Base-by-base conservation (phyloP, 2,888 invertebrate genomes). In the Brachyptera risi region DNA sequence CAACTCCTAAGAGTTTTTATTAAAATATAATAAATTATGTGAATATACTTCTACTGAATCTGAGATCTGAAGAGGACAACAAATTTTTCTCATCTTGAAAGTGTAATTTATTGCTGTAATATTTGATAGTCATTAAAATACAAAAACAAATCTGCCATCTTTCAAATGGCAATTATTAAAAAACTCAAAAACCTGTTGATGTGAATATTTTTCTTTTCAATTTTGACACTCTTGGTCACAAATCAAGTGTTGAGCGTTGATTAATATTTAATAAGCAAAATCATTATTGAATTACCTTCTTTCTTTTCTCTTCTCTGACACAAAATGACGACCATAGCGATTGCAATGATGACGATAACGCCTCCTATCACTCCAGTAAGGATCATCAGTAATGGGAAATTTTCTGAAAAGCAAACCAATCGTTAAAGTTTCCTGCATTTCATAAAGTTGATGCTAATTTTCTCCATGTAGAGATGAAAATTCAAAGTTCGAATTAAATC, bases 321-420 rank as follows among this genome's bases (percentile, higher is more conserved):
- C 56, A 93, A 81, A 67, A 93, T 84, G 65, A 93, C 84, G n/a
- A 92, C 81, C 81, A 92, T 87, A 60, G 90, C 84, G 57, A 94
- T 82, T 66, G 92, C 87, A 38, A 92, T 87, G 61, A 95, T 83
- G 70, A 95, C 84, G 67, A 93, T 88, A 38, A 93, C 87, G n/a
- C 91, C 90, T 51, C 90, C 89, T 66, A 92, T 86, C 58, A 91
- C 88, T 61, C 91, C 92, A 68, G 90, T 89, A 59, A 95, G 82
- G 64, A 95, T 90, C 69, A 93, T 80, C 2, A 92, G 80, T 60
- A 91, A 78, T 3, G 92, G 90, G 67, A 90, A 85, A 60, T 83
- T 84, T 79, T 88, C 90, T 86, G 81, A n/a, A 42, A 42, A 42
- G 21, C 17, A 17, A 42, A 42, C 42, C 42, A 15, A 2, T 21